These are phyloP conservation scores for Lophius americanus DNA, from an alignment of 2,797 vertebrate species.

Conservation along the genomic window DNA sequence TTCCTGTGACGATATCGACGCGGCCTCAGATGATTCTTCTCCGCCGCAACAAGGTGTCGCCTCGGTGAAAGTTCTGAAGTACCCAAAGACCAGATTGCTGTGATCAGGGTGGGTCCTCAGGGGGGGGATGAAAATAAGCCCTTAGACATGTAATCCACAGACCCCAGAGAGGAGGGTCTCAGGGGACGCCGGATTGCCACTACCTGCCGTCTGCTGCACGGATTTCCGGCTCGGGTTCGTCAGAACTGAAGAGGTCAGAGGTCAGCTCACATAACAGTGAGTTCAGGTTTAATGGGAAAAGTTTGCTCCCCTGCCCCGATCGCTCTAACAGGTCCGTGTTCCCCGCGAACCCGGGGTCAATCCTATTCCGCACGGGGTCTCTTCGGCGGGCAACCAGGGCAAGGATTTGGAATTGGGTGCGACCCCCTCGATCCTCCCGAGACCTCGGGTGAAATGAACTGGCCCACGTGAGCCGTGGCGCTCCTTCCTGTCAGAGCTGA, in stretches of 20 bases:
- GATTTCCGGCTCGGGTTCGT: slow-evolving; percentile 10
- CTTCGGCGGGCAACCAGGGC: slow-evolving; percentile 12
- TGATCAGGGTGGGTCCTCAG: too few relatives aligned
- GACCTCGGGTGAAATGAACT: slow-evolving; percentile 18
- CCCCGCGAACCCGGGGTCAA: slow-evolving; percentile 34
- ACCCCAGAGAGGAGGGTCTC: slow-evolving; percentile 15
- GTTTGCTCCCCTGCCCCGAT: background rate
- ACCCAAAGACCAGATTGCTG: too few relatives aligned
- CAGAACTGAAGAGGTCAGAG: slow-evolving; percentile 6
- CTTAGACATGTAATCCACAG: slow-evolving; percentile 46
- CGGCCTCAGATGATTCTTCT: too few relatives aligned
- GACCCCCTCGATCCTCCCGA: background rate
- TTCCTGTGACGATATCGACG: too few relatives aligned
- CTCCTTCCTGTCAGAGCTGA: background rate
- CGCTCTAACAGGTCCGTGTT: slow-evolving; percentile 25
- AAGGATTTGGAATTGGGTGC: slow-evolving; percentile 16
- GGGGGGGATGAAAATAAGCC: slow-evolving; percentile 42
- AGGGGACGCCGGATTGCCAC: slow-evolving; percentile 5
- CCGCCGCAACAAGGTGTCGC: too few relatives aligned
- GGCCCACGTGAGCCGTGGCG: background rate
- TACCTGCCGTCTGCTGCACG: slow-evolving; percentile 11
- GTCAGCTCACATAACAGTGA: slow-evolving; percentile 6
- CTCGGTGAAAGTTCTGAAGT: too few relatives aligned
- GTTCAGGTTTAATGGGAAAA: slow-evolving; percentile 11
- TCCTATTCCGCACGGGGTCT: slow-evolving; percentile 32